A percentile compares a stretch with the other conserved stretches of the same genome.
phyloP scores from a whole-genome alignment of 2,797 vertebrate species.

The Merluccius polli region DNA sequence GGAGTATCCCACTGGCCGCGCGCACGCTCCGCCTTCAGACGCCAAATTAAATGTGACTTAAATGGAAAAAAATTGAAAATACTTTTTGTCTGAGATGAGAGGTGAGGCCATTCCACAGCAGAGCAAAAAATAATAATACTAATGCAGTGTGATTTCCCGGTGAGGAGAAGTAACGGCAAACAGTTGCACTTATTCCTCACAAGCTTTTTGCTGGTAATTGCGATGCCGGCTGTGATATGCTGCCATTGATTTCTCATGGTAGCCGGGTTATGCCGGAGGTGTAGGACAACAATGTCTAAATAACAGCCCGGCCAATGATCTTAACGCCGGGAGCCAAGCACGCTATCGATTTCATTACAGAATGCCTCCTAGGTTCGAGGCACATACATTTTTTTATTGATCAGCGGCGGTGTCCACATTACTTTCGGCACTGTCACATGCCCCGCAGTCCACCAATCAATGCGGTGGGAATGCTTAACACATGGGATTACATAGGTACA shows the following conservation, averaged over 20 bases:
- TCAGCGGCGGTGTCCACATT: slow-evolving; percentile 60
- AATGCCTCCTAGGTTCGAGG: slow-evolving; percentile 69
- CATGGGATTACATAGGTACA: slow-evolving; percentile 40
- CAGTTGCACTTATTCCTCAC: slow-evolving; percentile 66
- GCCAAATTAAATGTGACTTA: no score
- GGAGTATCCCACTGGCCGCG: no score
- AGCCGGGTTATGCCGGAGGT: slow-evolving; percentile 62
- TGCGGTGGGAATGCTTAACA: slow-evolving; percentile 48
- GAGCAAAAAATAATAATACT: slow-evolving; percentile 40
- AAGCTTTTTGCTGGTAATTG: slow-evolving; percentile 67
- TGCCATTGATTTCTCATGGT: slow-evolving; percentile 71
- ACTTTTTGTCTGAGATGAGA: slow-evolving; percentile 17
- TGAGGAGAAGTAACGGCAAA: slow-evolving; percentile 64
- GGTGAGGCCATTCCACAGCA: slow-evolving; percentile 26
- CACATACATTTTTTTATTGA: slow-evolving; percentile 76
- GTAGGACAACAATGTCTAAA: slow-evolving; percentile 73
- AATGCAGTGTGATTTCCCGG: slow-evolving; percentile 65
- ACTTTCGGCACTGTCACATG: slow-evolving; percentile 65
- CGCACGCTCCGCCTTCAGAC: no score
- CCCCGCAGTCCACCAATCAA: slow-evolving; percentile 46
- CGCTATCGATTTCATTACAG: slow-evolving; percentile 76
- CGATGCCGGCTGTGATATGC: slow-evolving; percentile 65
- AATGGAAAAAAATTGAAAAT: neutral
- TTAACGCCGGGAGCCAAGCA: slow-evolving; percentile 71
- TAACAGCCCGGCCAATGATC: slow-evolving; percentile 69